Conservation (phyloP, 2,797 vertebrate genomes). For the Phaenicophaeus curvirostris region DNA sequence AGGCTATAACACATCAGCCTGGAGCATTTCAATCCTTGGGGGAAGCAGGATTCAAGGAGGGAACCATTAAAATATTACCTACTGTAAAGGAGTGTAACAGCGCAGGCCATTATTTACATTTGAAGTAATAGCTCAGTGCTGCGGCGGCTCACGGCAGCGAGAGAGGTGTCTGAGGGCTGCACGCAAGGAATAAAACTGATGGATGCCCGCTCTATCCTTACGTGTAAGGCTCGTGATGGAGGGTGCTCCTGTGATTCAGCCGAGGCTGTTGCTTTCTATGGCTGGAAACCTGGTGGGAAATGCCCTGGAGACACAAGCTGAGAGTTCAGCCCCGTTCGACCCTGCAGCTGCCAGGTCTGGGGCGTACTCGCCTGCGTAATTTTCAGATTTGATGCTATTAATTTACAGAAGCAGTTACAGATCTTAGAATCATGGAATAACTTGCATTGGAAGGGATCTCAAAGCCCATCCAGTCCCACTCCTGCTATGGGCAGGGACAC, state of each 20-base stretch:
- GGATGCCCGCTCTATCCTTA: not conserved
- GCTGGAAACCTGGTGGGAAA: not conserved
- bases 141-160: not conserved
- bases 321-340: too few species aligned
- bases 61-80: not conserved
- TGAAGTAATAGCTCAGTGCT: not conserved
- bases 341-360: too few species aligned
- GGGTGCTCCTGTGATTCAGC: not conserved
- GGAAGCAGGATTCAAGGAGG: not conserved
- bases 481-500: too few species aligned
- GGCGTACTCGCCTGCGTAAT: not conserved
- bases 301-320: accelerated
- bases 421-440: too few species aligned
- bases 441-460: too few species aligned
- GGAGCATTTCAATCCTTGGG: accelerated
- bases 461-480: too few species aligned
- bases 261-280: not conserved
- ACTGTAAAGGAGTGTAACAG: not conserved
- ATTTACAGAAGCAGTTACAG: not conserved
- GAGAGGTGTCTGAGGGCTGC: not conserved
- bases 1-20: accelerated
- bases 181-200: not conserved
- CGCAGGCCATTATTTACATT: not conserved
- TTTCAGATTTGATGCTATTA: not conserved
- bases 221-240: accelerated